Evolutionary conservation across 2,888 invertebrate species (phyloP).

Genomic region (Drosophila longiperda): DNA sequence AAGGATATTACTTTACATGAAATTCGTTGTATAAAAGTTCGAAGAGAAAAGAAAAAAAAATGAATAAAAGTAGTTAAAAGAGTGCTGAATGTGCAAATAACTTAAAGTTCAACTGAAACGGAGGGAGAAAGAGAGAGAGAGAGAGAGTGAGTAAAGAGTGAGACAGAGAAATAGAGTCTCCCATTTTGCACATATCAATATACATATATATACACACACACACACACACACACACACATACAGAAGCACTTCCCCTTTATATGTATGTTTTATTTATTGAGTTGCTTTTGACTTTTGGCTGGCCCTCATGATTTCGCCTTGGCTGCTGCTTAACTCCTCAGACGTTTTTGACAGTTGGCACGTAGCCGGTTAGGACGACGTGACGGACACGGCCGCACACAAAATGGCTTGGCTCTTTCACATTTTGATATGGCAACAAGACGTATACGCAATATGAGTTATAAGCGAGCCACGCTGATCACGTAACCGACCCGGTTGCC

Average conservation of each 20-base stretch:
- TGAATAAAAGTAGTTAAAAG: background rate
- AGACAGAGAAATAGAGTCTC: background rate
- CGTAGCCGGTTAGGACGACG: slow-evolving; percentile 42
- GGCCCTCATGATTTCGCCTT: slow-evolving; percentile 20
- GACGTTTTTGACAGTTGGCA: slow-evolving; percentile 54
- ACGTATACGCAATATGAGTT: slow-evolving; percentile 73
- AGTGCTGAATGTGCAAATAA: background rate
- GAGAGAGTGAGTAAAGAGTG: no score
- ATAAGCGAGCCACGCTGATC: slow-evolving; percentile 65
- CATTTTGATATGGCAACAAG: slow-evolving; percentile 24
- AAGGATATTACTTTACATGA: background rate
- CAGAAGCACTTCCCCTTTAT: background rate
- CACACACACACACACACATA: background rate
- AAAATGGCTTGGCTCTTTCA: slow-evolving; percentile 19
- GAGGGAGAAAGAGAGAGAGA: no score
- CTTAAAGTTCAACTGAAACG: slow-evolving; percentile 6
- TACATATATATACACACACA: background rate
- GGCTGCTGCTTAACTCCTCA: slow-evolving; percentile 16
- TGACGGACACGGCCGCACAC: slow-evolving; percentile 40
- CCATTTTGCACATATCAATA: background rate
- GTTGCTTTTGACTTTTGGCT: slow-evolving; percentile 40
- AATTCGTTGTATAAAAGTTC: background rate
- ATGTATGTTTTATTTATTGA: slow-evolving; percentile 65
- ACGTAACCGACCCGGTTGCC: slow-evolving; percentile 61
- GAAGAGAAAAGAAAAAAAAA: background rate